phyloP scores from a whole-genome alignment of 2,797 vertebrate genomes.

The Parotocinclus haroldoi region DNA sequence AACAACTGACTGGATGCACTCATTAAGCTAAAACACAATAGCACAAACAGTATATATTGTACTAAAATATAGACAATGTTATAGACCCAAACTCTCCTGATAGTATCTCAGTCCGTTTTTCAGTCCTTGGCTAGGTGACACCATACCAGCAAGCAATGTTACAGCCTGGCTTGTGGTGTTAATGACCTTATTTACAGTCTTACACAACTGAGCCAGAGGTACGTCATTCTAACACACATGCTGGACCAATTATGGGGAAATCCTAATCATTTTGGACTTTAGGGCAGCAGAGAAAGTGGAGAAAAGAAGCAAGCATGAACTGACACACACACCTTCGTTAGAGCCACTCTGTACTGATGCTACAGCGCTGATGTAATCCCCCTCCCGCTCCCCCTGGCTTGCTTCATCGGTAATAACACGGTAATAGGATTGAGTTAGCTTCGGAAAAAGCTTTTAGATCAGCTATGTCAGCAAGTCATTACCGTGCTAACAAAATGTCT shows the following conservation, averaged over 20 bases:
- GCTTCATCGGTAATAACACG: slow-evolving; percentile 14
- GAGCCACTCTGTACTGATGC: background rate
- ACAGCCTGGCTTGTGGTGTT: too few relatives aligned
- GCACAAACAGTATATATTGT: too few relatives aligned
- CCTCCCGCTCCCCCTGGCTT: background rate
- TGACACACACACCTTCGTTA: background rate
- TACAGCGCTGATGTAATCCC: slow-evolving; percentile 9
- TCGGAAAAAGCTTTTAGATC: slow-evolving; percentile 14
- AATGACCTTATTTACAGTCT: slow-evolving; percentile 12
- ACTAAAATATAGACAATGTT: too few relatives aligned
- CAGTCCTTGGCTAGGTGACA: too few relatives aligned
- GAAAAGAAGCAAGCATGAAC: background rate
- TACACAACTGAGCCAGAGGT: slow-evolving; percentile 20
- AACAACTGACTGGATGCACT: too few relatives aligned
- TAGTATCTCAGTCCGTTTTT: too few relatives aligned
- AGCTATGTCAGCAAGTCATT: slow-evolving; percentile 9
- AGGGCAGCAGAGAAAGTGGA: background rate
- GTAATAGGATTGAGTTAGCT: slow-evolving; percentile 22
- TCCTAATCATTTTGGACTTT: background rate
- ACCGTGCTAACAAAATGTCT: background rate
- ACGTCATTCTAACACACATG: slow-evolving; percentile 22
- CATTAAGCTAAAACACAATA: too few relatives aligned
- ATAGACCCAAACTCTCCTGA: too few relatives aligned
- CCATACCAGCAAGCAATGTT: too few relatives aligned
- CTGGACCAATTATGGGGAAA: slow-evolving; percentile 32